Percentiles rank a stretch among this genome's conserved stretches.
phyloP scores from a whole-genome alignment of 1,140 invertebrate genomes.

The Drosophila auraria region DNA sequence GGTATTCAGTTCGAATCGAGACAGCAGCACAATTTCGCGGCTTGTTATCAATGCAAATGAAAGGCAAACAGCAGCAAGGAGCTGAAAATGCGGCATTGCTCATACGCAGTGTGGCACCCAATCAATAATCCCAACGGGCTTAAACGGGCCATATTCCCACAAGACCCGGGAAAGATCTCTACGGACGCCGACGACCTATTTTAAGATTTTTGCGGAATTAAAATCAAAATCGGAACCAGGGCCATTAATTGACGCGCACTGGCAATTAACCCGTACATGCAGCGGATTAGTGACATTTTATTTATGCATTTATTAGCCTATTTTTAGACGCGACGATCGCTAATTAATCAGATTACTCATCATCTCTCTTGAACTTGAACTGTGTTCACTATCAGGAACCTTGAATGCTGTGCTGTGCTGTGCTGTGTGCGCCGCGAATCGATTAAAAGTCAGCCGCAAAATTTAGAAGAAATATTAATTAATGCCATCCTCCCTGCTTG shows the following conservation, averaged over 20 bases:
- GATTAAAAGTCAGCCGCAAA: constrained; percentile 20
- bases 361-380: neutral
- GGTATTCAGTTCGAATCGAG: constrained; percentile 33
- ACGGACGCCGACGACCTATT: constrained; percentile 2
- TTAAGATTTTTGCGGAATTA: neutral
- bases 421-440: neutral
- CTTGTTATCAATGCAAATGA: constrained; percentile 47
- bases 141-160: constrained; percentile 17
- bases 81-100: constrained; percentile 11
- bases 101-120: constrained; percentile 24
- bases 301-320: constrained; percentile 48
- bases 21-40: constrained; percentile 3
- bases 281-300: constrained; percentile 24
- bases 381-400: too few species aligned
- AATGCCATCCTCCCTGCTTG: constrained; percentile 17
- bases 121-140: constrained; percentile 24
- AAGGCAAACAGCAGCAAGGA: constrained; percentile 13
- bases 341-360: constrained; percentile 38
- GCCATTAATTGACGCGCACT: constrained; percentile 36
- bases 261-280: constrained; percentile 33
- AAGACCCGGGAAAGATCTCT: neutral
- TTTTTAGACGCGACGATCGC: constrained; percentile 23
- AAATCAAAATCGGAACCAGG: constrained; percentile 4
- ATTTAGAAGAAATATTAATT: constrained; percentile 41
- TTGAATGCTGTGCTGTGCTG: neutral